These are phyloP conservation scores for Tigriopus californicus DNA, from an alignment of 2,888 invertebrate species.

Conservation along the genomic window DNA sequence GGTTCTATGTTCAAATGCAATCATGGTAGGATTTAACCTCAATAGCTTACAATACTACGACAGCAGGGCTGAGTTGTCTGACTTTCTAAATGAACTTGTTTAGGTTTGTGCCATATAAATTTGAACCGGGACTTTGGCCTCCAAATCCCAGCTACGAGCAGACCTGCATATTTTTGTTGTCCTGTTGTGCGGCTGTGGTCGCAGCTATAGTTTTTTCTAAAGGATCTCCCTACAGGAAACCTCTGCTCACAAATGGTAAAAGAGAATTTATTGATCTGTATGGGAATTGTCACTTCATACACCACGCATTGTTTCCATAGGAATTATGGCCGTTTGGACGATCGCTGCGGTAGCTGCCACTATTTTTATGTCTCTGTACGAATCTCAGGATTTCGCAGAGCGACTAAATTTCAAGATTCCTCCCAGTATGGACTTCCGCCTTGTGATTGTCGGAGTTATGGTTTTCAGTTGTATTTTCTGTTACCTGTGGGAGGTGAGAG, in stretches of 20 bases:
- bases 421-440: conserved; percentile 2
- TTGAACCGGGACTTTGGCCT: conserved; percentile 13
- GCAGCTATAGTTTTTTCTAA: conserved; percentile 54
- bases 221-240: conserved; percentile 51
- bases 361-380: conserved; percentile 14
- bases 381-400: conserved; percentile 11
- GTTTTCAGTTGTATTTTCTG: conserved; percentile 11
- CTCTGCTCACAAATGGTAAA: conserved; percentile 40
- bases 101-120: conserved; percentile 27
- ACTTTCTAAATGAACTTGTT: conserved; percentile 6
- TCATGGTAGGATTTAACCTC: conserved; percentile 25
- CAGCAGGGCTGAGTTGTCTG: background rate
- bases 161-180: conserved; percentile 41
- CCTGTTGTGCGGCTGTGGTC: conserved; percentile 17
- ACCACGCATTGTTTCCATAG: background rate
- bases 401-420: conserved; percentile 15
- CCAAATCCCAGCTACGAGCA: conserved; percentile 19
- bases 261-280: background rate
- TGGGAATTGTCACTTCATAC: background rate
- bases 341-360: conserved; percentile 7
- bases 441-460: conserved; percentile 6
- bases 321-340: conserved; percentile 14
- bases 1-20: conserved; percentile 25
- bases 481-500: conserved; percentile 15
- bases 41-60: background rate